Base-by-base conservation (phyloP, 1,140 invertebrate species). In the Drosophila neocordata region DNA sequence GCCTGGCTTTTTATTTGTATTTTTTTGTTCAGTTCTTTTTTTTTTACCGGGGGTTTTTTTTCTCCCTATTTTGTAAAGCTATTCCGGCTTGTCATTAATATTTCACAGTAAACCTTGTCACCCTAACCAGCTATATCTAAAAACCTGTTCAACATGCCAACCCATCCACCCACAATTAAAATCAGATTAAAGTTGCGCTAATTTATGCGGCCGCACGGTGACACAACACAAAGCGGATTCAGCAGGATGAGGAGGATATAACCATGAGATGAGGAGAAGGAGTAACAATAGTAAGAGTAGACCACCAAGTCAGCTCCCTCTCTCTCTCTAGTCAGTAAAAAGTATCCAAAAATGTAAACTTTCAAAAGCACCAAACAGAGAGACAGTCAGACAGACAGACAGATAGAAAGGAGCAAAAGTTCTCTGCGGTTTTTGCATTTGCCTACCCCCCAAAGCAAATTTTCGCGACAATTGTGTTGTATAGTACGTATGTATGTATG, bases 161-260 rank as follows among this genome's bases (percentile, higher is more conserved):
- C 27, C 44, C 44, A 20, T 11, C 83, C 78, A 69, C 67, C 81
- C 79, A 77, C 83, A 88, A 87, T 87, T 87, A 87, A 87, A 87
- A 87, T 87, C 83, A 88, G 83, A 87, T 87, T 87, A 87, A 87
- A 87, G 83, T 88, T 83, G 69, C 79, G 83, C 83, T 87, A 87
- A 87, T 87, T 87, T 87, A 87, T 87, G 83, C 83, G 69, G 83
- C 83, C 83, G 84, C 83, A 87, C 83, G 83, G 71, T 77, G 83
- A 79, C 83, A 87, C 77, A 88, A 83, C 83, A 88, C 83, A 88
- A 87, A 83, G 75, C 71, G 69, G 55, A 74, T 69, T 48, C 62
- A 67, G 57, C 62, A 67, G 41, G 18, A 41, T 56, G 60, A 64
- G 53, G 52, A 31, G 53, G 52, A 31, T 31, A 31, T 31, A 31